Base-by-base conservation (phyloP, 2,797 vertebrate genomes). In the Pseudocheirus occidentalis region DNA sequence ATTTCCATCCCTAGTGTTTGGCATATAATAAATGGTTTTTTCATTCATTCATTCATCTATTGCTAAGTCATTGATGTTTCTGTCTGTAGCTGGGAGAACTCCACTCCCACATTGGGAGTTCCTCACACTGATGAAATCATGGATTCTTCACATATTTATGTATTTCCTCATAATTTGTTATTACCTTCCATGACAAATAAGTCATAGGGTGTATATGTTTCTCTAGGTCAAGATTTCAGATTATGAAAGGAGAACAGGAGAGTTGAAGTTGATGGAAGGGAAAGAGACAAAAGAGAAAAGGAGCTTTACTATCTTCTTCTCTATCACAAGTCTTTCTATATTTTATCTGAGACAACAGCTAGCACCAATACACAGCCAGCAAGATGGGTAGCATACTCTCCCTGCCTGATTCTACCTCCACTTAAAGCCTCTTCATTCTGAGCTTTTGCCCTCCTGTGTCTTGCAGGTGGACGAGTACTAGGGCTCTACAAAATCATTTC, bases 211-310 rank as follows among this genome's bases (percentile, higher is more conserved):
- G 81, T 94, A 94, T 95, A 53, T 46, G 59, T 93, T 91, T 34
- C 89, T 95, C 94, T 90, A 92, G 90, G 11, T 40, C 95, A 92
- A 66, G 54, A 29, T 95, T 92, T 50, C 91, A 95, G 46, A 46
- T 90, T 90, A 95, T n/a, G 40, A 89, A 91, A 54, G 81, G 91
- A 97, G 92, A 96, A 93, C 31, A 96, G 93, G 40, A 92, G 94
- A 94, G 27, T 57, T 50, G 6, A 94, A 92, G 16, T 94, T 94
- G 73, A 96, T 90, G 91, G 57, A 97, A 46, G 21, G 94, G 12
- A n/a, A 54, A 91, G 14, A 62, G 46, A 96, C 91, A 93, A 93
- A 92, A 93, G 66, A 96, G 29, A 93, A 87, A 93, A 90, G 27
- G 16, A 12, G 24, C 24, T 91, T 94, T 14, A 12, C 34, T 90